Percentiles rank a stretch among this genome's conserved stretches.
Evolutionary conservation across 23 tunicate genomes (phyloP).

Genomic region (Phallusia fumigata): DNA sequence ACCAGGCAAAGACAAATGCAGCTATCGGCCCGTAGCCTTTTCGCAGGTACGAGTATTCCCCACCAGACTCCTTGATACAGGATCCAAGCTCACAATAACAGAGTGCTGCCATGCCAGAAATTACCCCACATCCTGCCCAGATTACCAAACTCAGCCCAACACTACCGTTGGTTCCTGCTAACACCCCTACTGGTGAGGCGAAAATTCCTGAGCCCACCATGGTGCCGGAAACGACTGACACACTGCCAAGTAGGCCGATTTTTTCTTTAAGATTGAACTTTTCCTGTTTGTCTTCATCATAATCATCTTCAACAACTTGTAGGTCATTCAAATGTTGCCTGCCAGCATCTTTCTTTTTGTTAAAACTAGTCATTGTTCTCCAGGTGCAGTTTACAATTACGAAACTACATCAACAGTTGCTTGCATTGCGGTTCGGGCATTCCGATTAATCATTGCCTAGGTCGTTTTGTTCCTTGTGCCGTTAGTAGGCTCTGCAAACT

Average conservation of each 20-base stretch:
- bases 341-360: no score
- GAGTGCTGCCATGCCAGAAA: constrained; percentile 49
- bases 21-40: constrained; percentile 44
- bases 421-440: no score
- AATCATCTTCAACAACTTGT: no score
- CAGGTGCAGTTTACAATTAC: no score
- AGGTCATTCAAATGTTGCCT: no score
- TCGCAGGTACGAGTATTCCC: constrained; percentile 61
- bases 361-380: no score
- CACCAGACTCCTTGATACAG: constrained; percentile 55
- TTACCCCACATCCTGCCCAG: constrained; percentile 81
- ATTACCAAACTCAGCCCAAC: constrained; percentile 76
- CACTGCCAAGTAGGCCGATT: constrained; percentile 58
- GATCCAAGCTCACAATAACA: constrained; percentile 80
- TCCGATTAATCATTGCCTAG: no score
- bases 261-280: constrained; percentile 54
- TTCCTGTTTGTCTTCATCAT: constrained; percentile 9
- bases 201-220: constrained; percentile 95
- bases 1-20: constrained; percentile 69
- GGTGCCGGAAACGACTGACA: constrained; percentile 57
- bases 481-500: no score
- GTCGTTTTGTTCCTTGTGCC: no score
- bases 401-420: no score
- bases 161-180: constrained; percentile 60
- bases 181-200: constrained; percentile 73